A percentile compares a stretch with the other conserved stretches of the same genome.
phyloP scores from a whole-genome alignment of 1,140 invertebrate genomes.

The Littorina saxatilis region DNA sequence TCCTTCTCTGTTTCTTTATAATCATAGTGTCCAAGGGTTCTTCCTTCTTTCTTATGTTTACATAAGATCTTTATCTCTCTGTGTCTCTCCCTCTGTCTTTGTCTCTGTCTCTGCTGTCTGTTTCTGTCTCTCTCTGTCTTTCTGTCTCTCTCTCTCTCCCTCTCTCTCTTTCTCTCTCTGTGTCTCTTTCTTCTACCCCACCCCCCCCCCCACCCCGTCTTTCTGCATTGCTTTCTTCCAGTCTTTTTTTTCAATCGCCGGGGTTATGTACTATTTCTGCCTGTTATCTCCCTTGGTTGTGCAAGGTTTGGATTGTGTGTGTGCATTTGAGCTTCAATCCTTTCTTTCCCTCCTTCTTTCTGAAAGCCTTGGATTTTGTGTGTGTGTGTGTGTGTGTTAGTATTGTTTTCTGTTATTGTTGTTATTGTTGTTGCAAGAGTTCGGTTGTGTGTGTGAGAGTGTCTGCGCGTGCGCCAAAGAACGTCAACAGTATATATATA shows the following conservation, averaged over 20 bases:
- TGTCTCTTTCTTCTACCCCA: too few relatives aligned
- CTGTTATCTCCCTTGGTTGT: background rate
- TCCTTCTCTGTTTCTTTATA: too few relatives aligned
- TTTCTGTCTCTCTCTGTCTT: background rate
- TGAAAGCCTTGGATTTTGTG: background rate
- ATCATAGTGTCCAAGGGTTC: too few relatives aligned
- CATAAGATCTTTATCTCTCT: too few relatives aligned
- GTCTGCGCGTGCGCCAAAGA: background rate
- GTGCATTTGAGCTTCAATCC: background rate
- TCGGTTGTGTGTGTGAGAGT: background rate
- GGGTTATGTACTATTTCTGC: too few relatives aligned
- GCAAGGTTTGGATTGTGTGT: background rate
- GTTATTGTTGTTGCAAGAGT: background rate
- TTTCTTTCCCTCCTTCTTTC: background rate
- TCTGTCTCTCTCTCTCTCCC: background rate
- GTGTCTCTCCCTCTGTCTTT: too few relatives aligned
- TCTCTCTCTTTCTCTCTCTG: background rate
- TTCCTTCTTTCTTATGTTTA: too few relatives aligned
- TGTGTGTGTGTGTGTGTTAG: too few relatives aligned
- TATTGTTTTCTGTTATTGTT: background rate
- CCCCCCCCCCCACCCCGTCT: background rate
- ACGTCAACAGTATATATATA: background rate
- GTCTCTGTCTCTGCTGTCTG: too few relatives aligned
- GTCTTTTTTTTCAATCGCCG: too few relatives aligned
- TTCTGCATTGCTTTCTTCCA: too few relatives aligned